Base-by-base conservation (phyloP, 2,888 invertebrate species). In the Apomyelois bistriatella region DNA sequence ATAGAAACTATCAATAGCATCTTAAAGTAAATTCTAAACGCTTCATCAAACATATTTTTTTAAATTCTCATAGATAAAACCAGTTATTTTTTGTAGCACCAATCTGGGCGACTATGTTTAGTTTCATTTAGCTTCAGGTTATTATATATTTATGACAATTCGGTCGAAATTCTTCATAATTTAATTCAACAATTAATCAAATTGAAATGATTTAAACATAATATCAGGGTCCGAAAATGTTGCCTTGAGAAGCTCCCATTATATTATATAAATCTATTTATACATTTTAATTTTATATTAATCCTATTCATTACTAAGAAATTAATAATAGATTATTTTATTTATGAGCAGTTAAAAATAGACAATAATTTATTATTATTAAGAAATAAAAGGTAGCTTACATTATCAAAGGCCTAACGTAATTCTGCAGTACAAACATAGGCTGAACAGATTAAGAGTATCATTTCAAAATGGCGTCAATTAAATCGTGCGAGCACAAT, bases 401-500 rank as follows among this genome's bases (percentile, higher is more conserved):
- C 10, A 42, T 1, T 17, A 22, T 17, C 42, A 22, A 22, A 35
- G 16, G 15, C 16, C 13, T 35, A 16, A 7, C 6, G 7, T 36
- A 35, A 36, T 17, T 36, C 36, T 48, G 47, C 32, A 46, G 6
- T 50, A 38, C 41, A 55, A 50, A 50, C 37, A 41, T 36, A 55
- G 42, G 53, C 41, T 47, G 49, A 22, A 22, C 22, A 22, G 22
- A 22, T 22, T 22, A 48, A 53, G 52, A 55, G 56, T 53, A 55
- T 59, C 51, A 50, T 51, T 59, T 58, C 58, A 61, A 58, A 77
- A 72, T 72, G 68, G 78, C 80, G 79, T 84, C 83, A 83, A 85
- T 84, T 83, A 82, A 74, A 79, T 63, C 70, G 68, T 62, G 70
- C 68, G 61, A 63, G 64, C 72, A 81, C 85, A 85, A 86, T 88